Evolutionary conservation across 1,140 invertebrate genomes (phyloP).

Genomic region (Stegodyphus dumicola): DNA sequence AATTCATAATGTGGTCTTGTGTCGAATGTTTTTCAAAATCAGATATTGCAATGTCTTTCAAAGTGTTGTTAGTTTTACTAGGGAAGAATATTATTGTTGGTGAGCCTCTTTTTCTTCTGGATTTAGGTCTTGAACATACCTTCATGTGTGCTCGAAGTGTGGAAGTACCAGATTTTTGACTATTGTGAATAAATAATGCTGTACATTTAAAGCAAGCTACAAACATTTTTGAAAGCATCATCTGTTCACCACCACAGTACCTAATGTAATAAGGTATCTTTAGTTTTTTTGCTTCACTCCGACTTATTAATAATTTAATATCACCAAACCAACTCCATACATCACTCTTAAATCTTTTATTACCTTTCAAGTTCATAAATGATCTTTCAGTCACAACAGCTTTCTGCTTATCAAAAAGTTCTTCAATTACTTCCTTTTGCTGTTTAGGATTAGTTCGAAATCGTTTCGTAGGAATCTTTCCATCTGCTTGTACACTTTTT

Average conservation of each 20-base stretch:
- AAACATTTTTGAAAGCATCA: slow-evolving; percentile 42
- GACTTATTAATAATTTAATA: slow-evolving; percentile 40
- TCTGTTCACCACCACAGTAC: slow-evolving; percentile 45
- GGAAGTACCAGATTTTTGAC: slow-evolving; percentile 33
- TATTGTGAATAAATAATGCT: slow-evolving; percentile 42
- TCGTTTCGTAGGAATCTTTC: neutral
- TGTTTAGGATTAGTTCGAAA: slow-evolving; percentile 40
- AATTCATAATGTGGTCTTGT: too few relatives aligned
- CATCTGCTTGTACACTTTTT: too few relatives aligned
- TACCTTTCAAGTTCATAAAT: slow-evolving; percentile 54
- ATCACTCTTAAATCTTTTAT: slow-evolving; percentile 46
- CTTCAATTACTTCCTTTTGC: slow-evolving; percentile 48
- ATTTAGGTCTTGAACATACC: too few relatives aligned
- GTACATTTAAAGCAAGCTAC: slow-evolving; percentile 43
- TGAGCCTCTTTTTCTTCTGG: too few relatives aligned
- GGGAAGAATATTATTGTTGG: too few relatives aligned
- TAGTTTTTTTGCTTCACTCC: slow-evolving; percentile 38
- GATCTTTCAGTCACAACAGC: slow-evolving; percentile 30
- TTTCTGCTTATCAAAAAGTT: slow-evolving; percentile 40
- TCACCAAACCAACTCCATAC: slow-evolving; percentile 54
- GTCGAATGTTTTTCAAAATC: too few relatives aligned
- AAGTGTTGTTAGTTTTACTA: too few relatives aligned
- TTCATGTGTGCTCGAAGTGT: neutral
- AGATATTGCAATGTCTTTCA: too few relatives aligned
- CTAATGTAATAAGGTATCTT: slow-evolving; percentile 51